phyloP scores from a whole-genome alignment of 2,797 vertebrate species.

The Acridotheres tristis region DNA sequence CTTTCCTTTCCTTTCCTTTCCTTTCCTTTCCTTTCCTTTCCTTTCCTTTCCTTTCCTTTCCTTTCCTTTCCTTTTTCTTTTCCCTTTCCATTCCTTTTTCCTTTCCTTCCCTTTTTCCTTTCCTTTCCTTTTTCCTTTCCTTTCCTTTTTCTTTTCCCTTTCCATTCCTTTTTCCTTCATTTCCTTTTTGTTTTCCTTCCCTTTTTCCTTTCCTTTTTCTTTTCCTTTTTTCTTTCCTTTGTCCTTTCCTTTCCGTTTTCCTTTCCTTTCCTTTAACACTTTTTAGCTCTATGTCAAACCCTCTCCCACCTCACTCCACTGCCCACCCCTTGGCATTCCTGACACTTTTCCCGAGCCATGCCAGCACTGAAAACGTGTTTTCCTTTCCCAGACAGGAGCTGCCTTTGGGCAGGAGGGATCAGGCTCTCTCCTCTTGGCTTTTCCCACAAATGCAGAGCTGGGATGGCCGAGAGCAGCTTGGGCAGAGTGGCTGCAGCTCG shows the following conservation, averaged over 20 bases:
- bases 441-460: constrained; percentile 30
- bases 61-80: too few species aligned
- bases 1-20: too few species aligned
- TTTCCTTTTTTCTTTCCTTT: too few species aligned
- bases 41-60: too few species aligned
- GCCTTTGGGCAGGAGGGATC: not conserved
- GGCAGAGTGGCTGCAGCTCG: constrained; percentile 11
- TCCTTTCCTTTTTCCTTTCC: too few species aligned
- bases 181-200: too few species aligned
- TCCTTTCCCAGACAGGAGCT: not conserved
- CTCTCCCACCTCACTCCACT: not conserved
- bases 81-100: too few species aligned
- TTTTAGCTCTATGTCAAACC: not conserved
- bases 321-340: not conserved
- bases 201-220: not conserved
- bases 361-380: not conserved
- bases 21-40: too few species aligned
- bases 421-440: not conserved
- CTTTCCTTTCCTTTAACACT: not conserved
- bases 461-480: constrained; percentile 23
- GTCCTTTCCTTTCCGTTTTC: too few species aligned
- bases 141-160: too few species aligned
- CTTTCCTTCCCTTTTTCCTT: too few species aligned
- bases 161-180: too few species aligned
- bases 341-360: not conserved